phyloP scores from a whole-genome alignment of 2,888 invertebrate genomes.

The Brachylomia viminalis region DNA sequence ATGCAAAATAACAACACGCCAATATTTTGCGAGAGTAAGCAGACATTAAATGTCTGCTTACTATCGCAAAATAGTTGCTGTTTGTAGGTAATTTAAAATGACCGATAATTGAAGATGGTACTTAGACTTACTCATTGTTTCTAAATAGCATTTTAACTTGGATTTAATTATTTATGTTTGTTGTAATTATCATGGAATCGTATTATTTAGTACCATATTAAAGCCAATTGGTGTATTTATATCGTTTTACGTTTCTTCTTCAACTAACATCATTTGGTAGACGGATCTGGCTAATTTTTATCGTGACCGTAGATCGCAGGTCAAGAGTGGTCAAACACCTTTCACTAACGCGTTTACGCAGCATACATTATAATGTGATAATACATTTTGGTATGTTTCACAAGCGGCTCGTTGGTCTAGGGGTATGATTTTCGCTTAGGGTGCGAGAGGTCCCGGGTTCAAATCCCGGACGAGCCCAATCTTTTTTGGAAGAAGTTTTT shows the following conservation, averaged over 20 bases:
- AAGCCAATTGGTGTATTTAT: not conserved
- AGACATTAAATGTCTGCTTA: not conserved
- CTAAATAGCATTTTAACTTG: not conserved
- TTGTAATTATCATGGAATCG: not conserved
- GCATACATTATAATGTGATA: slow-evolving; percentile 6
- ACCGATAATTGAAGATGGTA: not conserved
- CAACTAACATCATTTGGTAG: not conserved
- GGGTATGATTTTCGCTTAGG: slow-evolving; percentile 91
- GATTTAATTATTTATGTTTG: not conserved
- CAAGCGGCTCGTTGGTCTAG: slow-evolving; percentile 90
- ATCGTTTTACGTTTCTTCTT: no score
- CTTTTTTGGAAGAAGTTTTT: slow-evolving; percentile 43
- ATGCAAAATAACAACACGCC: not conserved
- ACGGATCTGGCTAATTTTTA: slow-evolving; percentile 3
- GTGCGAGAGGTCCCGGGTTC: slow-evolving; percentile 91
- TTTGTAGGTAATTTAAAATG: not conserved
- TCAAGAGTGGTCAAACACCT: slow-evolving; percentile 65
- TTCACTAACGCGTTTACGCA: slow-evolving; percentile 64
- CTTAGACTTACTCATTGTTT: not conserved
- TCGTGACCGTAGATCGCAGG: not conserved
- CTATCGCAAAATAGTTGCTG: no score
- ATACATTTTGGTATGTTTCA: not conserved
- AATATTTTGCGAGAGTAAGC: not conserved
- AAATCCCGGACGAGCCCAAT: slow-evolving; percentile 90
- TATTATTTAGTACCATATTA: not conserved